Evolutionary conservation across 2,888 invertebrate genomes (phyloP), one percentile per base, ranked within the genome.

Genomic region (Anoplius nigerrimus): DNA sequence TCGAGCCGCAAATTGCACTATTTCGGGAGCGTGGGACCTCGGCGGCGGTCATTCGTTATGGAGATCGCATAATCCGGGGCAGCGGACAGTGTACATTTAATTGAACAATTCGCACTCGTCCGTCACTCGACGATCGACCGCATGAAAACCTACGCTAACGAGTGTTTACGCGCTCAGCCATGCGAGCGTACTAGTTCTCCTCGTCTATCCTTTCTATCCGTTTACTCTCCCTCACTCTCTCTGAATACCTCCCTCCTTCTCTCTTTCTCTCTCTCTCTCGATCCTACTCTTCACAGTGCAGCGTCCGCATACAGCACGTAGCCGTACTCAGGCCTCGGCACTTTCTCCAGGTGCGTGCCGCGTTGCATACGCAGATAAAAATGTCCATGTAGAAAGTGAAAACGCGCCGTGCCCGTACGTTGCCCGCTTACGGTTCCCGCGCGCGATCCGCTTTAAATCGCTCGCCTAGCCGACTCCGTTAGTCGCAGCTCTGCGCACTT

Each of bases 321-420:
- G 24, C 6, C 34, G 34, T 34, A 6, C 6, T 11, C 34, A 6
- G 34, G 34, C 34, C 11, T 34, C 34, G 63, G 70, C 61, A 79
- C 82, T 82, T 82, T 82, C 82, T 72, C 81, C 69, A 43, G 22
- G 69, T 74, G 75, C 78, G 79, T 76, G 74, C 43, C 59, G 72
- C 55, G 70, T 69, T 73, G 70, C 75, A 72, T 69, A 71, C 60
- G 61, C 70, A 61, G 55, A 48, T 74, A 79, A 74, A 78, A 77
- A 71, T 73, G 72, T 65, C 71, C 72, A 67, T 65, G 71, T 78
- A 76, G 82, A 83, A 83, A 83, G 82, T 83, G 81, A 82, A 81
- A 82, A 78, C 72, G 59, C 42, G n/a, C 51, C 43, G 54, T 62
- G n/a, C n/a, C 63, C 20, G 21, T 43, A 6, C 15, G 0, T 52